These are phyloP conservation scores for Pedionomus torquatus DNA, from an alignment of 2,113 vertebrate genomes.

Conservation along the genomic window DNA sequence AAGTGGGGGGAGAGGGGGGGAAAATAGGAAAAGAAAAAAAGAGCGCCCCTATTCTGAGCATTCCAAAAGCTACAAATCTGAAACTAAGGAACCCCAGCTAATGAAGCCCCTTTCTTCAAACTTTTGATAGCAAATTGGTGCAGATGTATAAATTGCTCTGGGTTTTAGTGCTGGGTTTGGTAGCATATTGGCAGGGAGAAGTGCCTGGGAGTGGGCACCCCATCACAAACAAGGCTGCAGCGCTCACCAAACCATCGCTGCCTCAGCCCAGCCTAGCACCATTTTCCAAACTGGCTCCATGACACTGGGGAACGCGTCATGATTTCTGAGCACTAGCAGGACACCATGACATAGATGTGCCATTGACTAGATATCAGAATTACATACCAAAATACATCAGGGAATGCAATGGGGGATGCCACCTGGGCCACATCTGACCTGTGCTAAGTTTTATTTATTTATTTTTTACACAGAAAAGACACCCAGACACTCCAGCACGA, in stretches of 20 bases:
- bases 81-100: neutral
- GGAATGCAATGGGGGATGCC: neutral
- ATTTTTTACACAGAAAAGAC: no score
- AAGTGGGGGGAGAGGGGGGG: no score
- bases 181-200: neutral
- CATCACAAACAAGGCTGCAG: neutral
- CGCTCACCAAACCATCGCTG: neutral
- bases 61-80: neutral
- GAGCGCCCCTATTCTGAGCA: neutral
- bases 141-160: fast-evolving
- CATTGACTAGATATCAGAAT: neutral
- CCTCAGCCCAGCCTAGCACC: neutral
- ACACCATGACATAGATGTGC: fast-evolving
- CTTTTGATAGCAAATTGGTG: fast-evolving
- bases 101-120: neutral
- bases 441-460: no score
- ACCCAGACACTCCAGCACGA: neutral
- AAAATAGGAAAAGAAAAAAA: no score
- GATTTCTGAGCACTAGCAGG: neutral
- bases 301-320: neutral
- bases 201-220: neutral
- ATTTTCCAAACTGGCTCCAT: neutral
- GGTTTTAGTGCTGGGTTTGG: neutral
- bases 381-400: neutral
- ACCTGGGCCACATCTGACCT: neutral